phyloP scores from a whole-genome alignment of 2,797 vertebrate genomes.

The Molossus alvarezi region DNA sequence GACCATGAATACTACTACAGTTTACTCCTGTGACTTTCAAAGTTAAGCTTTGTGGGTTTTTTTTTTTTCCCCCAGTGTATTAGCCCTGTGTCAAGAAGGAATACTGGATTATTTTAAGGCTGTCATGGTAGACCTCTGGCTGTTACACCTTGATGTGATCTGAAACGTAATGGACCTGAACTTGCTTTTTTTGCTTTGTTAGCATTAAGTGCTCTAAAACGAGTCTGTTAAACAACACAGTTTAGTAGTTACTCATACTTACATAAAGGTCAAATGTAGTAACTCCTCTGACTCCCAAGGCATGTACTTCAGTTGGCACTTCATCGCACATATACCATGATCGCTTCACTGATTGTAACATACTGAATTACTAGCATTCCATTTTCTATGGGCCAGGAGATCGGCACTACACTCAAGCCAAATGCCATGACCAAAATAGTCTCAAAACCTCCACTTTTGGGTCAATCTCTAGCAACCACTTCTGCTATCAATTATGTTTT shows the following conservation, averaged over 20 bases:
- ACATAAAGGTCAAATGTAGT: background rate
- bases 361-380: background rate
- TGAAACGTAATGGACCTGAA: background rate
- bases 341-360: background rate
- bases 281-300: background rate
- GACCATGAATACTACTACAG: background rate
- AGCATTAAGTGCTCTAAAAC: slow-evolving; percentile 8
- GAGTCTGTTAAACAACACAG: background rate
- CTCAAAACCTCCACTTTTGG: background rate
- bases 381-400: background rate
- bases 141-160: background rate
- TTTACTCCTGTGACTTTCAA: background rate
- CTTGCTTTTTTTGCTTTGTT: background rate
- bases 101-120: background rate
- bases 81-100: background rate
- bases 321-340: background rate
- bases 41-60: background rate
- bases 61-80: background rate
- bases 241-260: background rate
- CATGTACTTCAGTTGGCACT: background rate
- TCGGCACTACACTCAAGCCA: background rate
- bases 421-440: background rate
- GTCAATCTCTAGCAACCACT: background rate
- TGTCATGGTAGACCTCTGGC: background rate
- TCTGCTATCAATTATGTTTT: background rate